phyloP scores from a whole-genome alignment of 2,113 vertebrate species.

The Shinisaurus crocodilurus region DNA sequence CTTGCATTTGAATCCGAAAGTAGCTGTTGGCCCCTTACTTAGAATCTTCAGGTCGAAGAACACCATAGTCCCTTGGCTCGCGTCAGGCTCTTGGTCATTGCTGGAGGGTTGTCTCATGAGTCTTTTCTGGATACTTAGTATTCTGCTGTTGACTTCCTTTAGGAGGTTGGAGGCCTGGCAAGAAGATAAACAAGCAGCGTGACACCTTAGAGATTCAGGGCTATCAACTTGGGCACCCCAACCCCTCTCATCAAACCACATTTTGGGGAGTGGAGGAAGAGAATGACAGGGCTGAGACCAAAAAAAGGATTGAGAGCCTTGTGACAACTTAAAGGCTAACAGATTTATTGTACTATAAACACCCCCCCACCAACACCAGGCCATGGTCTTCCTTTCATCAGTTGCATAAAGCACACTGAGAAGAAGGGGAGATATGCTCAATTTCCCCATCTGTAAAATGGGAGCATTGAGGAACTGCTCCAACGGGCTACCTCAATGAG shows the following conservation, averaged over 20 bases:
- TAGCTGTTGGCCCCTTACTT: conserved; percentile 49
- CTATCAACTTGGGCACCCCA: no score
- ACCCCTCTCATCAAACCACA: no score
- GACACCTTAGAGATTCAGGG: not conserved
- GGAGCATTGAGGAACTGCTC: not conserved
- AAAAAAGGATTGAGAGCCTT: not conserved
- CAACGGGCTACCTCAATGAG: not conserved
- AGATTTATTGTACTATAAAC: not conserved
- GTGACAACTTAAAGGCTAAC: not conserved
- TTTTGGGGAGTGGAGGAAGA: no score
- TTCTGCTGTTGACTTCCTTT: not conserved
- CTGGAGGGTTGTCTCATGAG: not conserved
- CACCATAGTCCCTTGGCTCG: conserved; percentile 56
- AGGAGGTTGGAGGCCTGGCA: conserved; percentile 3
- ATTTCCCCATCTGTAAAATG: not conserved
- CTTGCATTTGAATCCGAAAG: not conserved
- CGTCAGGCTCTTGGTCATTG: not conserved
- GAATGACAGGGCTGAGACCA: no score
- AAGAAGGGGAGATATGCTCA: not conserved
- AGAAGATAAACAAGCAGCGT: not conserved
- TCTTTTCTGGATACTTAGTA: not conserved
- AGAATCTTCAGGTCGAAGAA: conserved; percentile 71
- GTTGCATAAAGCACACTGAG: not conserved
- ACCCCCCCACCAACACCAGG: no score
- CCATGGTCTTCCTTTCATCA: not conserved